Conservation (phyloP, 2,797 vertebrate genomes). For the Microctenopoma lineatum region DNA sequence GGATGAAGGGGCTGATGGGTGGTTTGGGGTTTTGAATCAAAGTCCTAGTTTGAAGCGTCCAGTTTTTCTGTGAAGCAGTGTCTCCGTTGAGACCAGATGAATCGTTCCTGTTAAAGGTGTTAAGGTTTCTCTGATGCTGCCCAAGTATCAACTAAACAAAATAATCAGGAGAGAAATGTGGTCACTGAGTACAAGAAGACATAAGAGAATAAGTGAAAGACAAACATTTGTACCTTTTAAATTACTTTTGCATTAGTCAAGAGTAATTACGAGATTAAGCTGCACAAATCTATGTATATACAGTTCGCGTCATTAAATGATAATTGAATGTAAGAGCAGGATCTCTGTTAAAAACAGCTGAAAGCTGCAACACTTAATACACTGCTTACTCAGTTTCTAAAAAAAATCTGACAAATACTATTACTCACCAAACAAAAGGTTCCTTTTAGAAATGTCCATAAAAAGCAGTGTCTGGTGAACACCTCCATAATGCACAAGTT, state of each 20-base stretch:
- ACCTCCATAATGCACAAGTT: constrained; percentile 48
- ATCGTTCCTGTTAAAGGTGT: constrained; percentile 57
- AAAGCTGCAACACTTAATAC: too few relatives aligned
- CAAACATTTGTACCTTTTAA: not conserved
- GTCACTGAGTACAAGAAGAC: not conserved
- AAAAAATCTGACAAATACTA: not conserved
- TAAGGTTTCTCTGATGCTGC: constrained; percentile 67
- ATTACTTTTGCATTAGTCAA: not conserved
- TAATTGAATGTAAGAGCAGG: too few relatives aligned
- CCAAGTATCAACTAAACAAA: constrained; percentile 79
- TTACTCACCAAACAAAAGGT: constrained; percentile 69
- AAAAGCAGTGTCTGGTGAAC: constrained; percentile 40
- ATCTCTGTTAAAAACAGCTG: too few relatives aligned
- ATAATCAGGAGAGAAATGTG: constrained; percentile 8
- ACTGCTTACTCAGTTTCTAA: too few relatives aligned
- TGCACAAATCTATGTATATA: constrained; percentile 2
- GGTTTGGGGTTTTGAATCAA: constrained; percentile 73
- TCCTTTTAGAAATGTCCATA: constrained; percentile 65
- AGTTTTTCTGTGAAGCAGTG: constrained; percentile 39
- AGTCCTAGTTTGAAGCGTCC: constrained; percentile 51
- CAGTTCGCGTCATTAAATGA: too few relatives aligned
- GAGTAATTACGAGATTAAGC: not conserved
- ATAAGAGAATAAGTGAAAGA: not conserved
- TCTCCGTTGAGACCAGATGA: constrained; percentile 38
- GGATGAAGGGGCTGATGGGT: constrained; percentile 62